Evolutionary conservation across 2,888 invertebrate genomes (phyloP), one percentile per base, ranked within the genome.

Genomic region (Spisula solida): DNA sequence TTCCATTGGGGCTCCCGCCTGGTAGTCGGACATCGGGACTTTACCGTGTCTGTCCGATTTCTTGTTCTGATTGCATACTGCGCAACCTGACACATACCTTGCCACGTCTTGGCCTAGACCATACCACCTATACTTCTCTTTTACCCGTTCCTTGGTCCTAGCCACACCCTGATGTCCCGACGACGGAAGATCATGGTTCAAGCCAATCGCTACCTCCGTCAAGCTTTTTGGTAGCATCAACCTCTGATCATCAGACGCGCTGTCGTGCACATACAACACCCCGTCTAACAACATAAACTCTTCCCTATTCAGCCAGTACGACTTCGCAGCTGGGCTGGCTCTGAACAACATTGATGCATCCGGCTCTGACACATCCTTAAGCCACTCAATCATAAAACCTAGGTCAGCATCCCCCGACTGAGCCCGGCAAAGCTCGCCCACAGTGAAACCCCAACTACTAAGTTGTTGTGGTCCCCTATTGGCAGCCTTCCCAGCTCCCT

Each of bases 111-210:
- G 56, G 8, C 75, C 8, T 48, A 91, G 48, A 0, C 86, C 84
- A 78, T 84, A 51, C 91, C 91, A 90, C 20, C 16, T 75, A 47
- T 84, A 90, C 34, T 81, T 86, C 12, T 55, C 82, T 34, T 85
- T 88, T 1, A 82, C 5, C 31, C 55, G 55, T 0, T 6, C 82
- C 14, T 20, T 60, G 0, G 90, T 91, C 4, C 90, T 29, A 18
- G 66, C 79, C 5, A 60, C 47, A 0, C 91, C 91, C 55, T 90
- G 91, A 81, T 91, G 90, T 0, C 90, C 90, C 29, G 88, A 48
- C 0, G 87, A 78, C 16, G 90, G 91, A 8, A 90, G 29, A 31
- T 82, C 82, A 48, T 91, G 91, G 60, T 66, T 41, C 29, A 56
- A 25, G 10, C 41, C 8, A 2, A 25, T 20, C 25, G 87, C 16